A percentile compares a stretch with the other conserved stretches of the same genome.
phyloP scores from a whole-genome alignment of 2,113 vertebrate genomes.

The Anser cygnoides region DNA sequence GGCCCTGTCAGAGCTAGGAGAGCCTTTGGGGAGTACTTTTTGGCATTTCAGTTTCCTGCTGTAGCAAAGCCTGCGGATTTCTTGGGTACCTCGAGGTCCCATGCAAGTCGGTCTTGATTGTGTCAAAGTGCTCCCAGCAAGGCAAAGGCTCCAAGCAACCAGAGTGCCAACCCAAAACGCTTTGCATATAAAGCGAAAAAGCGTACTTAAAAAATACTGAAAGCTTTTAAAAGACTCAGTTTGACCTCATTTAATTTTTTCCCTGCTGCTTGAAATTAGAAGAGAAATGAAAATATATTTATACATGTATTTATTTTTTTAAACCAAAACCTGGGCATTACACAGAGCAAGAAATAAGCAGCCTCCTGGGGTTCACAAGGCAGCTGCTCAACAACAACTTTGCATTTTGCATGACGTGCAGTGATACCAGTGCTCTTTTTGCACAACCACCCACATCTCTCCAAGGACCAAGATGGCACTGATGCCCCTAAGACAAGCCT shows the following conservation, averaged over 20 bases:
- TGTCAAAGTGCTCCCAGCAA: background rate
- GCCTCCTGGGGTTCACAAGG: too few relatives aligned
- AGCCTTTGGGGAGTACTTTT: background rate
- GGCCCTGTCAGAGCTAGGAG: background rate
- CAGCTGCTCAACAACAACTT: background rate
- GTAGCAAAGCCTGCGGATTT: background rate
- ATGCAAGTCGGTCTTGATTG: background rate
- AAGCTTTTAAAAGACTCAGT: background rate
- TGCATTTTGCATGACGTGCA: fast-evolving
- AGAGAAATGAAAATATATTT: background rate
- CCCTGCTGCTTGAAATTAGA: background rate
- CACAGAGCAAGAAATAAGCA: too few relatives aligned
- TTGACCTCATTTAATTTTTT: background rate
- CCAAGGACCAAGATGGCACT: background rate
- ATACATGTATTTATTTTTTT: too few relatives aligned
- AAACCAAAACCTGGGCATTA: too few relatives aligned
- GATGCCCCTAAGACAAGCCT: background rate
- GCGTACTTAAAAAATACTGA: background rate
- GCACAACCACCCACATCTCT: background rate
- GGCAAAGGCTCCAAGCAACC: background rate
- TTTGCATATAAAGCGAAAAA: background rate
- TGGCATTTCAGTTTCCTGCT: background rate
- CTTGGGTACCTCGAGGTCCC: background rate
- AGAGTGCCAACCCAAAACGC: background rate
- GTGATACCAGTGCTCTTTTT: background rate